Base-by-base conservation (phyloP, 2,797 vertebrate species). In the Paratrypauchen microcephalus region DNA sequence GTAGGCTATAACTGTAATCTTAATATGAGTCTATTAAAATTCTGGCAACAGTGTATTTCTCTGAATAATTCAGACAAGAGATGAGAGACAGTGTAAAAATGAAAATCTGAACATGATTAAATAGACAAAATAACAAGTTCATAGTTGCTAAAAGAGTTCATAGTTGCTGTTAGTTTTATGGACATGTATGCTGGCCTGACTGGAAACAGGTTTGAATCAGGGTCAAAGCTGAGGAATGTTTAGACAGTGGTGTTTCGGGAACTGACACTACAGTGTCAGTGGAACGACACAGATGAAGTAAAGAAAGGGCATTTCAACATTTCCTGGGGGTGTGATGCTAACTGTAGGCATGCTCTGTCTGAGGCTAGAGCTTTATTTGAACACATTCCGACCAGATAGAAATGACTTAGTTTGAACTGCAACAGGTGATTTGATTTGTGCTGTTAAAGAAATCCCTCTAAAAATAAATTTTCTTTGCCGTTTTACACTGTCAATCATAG, bases 211-310 rank as follows among this genome's bases (percentile, higher is more conserved):
- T 65, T 62, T 60, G 16, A 32, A 39, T 58, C 36, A 58, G 52
- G 63, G 65, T 78, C 79, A 88, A 23, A 75, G 45, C 66, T 67
- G 70, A 67, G 84, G 78, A 92, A 92, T 88, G 70, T 65, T 60
- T 72, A 64, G 70, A 63, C 21, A 30, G 73, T 81, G 78, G 68
- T 81, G 75, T 84, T 90, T 87, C 66, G 64, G 81, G 80, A 89
- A 92, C 69, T 88, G 65, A 48, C 84, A 86, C 81, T 15, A 8
- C 15, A 5, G 69, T 84, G 86, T 76, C 56, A 55, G 52, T 13
- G 8, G 11, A 55, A 23, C 11, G 4, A 55, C 11, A 69, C 58
- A 36, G 2, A 39, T 2, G 23, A 19, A 5, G 7, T 0, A 6
- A 30, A 59, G 16, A 32, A 32, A 19, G 16, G 26, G 8, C 21